Evolutionary conservation across 2,113 vertebrate genomes (phyloP).

Genomic region (Tachuris rubrigastra): DNA sequence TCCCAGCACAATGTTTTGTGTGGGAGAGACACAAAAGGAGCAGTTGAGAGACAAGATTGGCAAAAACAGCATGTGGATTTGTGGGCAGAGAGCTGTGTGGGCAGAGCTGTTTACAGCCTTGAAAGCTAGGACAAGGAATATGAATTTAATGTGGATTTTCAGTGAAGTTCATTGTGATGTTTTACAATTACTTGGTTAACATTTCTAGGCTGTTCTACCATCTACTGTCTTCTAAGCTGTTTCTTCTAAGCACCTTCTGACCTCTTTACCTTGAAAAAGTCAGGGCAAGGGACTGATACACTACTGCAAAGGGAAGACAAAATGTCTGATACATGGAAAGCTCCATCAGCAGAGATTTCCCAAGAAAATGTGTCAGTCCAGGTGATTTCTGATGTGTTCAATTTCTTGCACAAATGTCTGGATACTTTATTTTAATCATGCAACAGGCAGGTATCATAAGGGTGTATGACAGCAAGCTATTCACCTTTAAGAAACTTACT

Average conservation of each 20-base stretch:
- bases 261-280: background rate
- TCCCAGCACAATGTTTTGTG: background rate
- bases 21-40: slow-evolving; percentile 37
- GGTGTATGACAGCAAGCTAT: background rate
- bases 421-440: background rate
- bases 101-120: slow-evolving; percentile 22
- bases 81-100: slow-evolving; percentile 2
- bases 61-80: background rate
- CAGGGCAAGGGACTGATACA: background rate
- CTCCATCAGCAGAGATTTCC: background rate
- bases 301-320: background rate
- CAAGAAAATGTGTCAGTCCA: background rate
- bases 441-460: background rate
- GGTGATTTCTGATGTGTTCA: background rate
- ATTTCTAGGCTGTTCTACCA: background rate
- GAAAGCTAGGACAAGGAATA: background rate
- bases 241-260: background rate
- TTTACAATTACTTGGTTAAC: background rate
- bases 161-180: background rate
- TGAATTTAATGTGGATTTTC: background rate
- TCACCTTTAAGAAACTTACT: background rate
- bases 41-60: background rate
- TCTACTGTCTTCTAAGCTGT: background rate
- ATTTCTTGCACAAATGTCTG: background rate
- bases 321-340: background rate